A percentile compares a stretch with the other conserved stretches of the same genome.
Evolutionary conservation across 2,113 vertebrate species (phyloP).

Genomic region (Pan troglodytes): DNA sequence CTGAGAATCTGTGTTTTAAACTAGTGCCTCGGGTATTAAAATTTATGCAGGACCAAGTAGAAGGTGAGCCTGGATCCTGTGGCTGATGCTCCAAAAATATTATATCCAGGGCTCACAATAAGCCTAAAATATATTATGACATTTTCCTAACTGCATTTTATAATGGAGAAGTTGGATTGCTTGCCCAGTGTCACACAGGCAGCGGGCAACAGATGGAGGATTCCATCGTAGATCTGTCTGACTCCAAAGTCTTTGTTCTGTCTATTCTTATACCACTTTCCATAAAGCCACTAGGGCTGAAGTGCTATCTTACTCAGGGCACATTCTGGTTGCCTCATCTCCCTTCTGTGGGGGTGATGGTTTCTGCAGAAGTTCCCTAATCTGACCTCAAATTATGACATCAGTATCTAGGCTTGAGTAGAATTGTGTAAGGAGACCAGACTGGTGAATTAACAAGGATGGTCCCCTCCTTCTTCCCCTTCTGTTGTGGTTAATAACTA

Average conservation of each 20-base stretch:
- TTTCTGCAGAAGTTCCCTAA: slow-evolving; percentile 33
- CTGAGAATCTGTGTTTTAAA: not conserved
- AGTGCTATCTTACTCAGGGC: not conserved
- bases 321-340: not conserved
- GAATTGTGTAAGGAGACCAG: not conserved
- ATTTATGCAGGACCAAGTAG: not conserved
- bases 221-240: not conserved
- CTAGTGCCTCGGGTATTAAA: not conserved
- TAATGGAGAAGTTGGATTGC: not conserved
- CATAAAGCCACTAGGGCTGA: not conserved
- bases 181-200: not conserved
- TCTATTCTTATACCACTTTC: not conserved
- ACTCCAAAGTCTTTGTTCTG: slow-evolving; percentile 11
- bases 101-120: not conserved
- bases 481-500: not conserved
- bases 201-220: not conserved
- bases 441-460: not conserved
- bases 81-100: not conserved
- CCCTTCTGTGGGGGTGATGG: not conserved
- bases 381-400: not conserved
- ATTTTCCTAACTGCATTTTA: slow-evolving; percentile 2
- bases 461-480: not conserved
- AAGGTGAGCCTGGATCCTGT: not conserved
- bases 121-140: not conserved
- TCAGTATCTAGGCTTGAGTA: not conserved